A percentile compares a stretch with the other conserved stretches of the same genome.
These are phyloP conservation scores for Corythornis vintsioides DNA, from an alignment of 2,113 vertebrate genomes.

Conservation along the genomic window DNA sequence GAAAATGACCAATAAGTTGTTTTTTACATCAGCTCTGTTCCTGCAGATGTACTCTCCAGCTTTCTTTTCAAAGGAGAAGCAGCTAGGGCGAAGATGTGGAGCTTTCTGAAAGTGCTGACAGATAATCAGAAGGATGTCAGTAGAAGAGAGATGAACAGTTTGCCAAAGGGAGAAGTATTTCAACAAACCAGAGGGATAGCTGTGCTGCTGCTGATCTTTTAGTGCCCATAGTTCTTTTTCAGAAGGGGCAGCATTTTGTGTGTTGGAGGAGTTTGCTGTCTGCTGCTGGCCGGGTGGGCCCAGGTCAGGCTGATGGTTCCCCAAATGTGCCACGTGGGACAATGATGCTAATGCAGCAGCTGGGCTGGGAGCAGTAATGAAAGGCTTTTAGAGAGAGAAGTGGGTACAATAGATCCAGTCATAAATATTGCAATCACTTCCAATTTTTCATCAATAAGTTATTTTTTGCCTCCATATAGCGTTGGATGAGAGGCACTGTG, in stretches of 20 bases:
- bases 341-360: neutral
- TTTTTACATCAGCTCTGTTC: neutral
- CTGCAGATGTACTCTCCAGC: neutral
- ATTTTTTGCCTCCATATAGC: neutral
- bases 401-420: neutral
- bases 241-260: rapidly evolving
- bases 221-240: neutral
- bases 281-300: neutral
- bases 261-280: neutral
- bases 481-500: no score
- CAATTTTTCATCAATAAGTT: neutral
- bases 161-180: neutral
- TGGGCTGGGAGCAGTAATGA: neutral
- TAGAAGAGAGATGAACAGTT: neutral
- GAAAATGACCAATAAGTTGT: neutral
- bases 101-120: neutral
- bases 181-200: neutral
- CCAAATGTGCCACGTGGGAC: neutral
- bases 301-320: neutral
- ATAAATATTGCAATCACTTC: neutral
- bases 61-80: neutral
- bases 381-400: neutral
- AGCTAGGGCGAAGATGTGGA: neutral
- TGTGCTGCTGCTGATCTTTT: neutral
- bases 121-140: neutral